Conservation (phyloP, 2,797 vertebrate genomes). For the Danio kyathit region DNA sequence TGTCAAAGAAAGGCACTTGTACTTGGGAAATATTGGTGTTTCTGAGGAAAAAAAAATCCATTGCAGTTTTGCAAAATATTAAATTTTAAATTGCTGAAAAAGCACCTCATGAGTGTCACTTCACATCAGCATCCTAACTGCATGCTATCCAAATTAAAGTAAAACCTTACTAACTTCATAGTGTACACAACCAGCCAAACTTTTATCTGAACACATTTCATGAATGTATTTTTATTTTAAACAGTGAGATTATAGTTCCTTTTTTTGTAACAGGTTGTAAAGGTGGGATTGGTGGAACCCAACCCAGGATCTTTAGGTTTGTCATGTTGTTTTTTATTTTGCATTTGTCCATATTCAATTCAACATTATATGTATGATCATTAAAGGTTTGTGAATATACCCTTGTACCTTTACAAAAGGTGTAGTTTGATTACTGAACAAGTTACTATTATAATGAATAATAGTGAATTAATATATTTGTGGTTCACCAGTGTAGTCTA, state of each 20-base stretch:
- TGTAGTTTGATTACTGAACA: not conserved
- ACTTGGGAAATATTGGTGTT: too few species aligned
- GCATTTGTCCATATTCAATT: not conserved
- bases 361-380: not conserved
- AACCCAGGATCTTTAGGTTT: slow-evolving; percentile 79
- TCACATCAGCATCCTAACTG: not conserved
- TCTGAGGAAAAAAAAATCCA: too few species aligned
- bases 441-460: not conserved
- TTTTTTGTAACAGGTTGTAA: slow-evolving; percentile 78
- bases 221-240: not conserved
- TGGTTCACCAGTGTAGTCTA: not conserved
- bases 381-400: not conserved
- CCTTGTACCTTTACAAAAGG: not conserved
- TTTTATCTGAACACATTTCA: not conserved
- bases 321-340: not conserved
- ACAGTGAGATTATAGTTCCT: not conserved
- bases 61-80: too few species aligned
- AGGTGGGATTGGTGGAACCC: slow-evolving; percentile 85
- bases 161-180: not conserved
- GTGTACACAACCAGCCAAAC: not conserved
- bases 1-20: too few species aligned
- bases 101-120: too few species aligned
- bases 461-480: too few species aligned
- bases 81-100: too few species aligned
- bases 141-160: not conserved